Conservation (phyloP, 2,797 vertebrate species). For the Falco peregrinus region DNA sequence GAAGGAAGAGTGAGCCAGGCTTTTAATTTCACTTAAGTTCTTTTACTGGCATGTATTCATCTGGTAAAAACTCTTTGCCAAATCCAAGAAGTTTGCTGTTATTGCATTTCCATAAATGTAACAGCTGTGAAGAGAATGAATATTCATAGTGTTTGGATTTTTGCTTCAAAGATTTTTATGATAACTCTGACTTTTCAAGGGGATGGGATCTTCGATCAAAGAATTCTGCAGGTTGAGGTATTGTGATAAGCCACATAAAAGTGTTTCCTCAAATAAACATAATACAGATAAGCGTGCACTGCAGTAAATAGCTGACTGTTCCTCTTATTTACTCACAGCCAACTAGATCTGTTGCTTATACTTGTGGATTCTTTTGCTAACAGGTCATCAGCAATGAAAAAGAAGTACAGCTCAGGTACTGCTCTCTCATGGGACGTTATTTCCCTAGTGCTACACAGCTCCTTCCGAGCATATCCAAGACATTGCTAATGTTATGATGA, state of each 20-base stretch:
- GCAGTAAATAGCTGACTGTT: neutral
- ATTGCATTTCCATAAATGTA: conserved; percentile 66
- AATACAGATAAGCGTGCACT: neutral
- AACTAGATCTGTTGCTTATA: conserved; percentile 32
- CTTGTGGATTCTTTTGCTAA: conserved; percentile 38
- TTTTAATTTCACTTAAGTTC: conserved; percentile 16
- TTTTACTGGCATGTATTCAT: conserved; percentile 33
- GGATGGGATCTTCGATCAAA: neutral
- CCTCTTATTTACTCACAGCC: neutral
- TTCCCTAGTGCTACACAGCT: neutral
- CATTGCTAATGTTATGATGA: neutral
- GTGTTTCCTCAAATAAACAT: neutral
- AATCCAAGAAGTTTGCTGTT: conserved; percentile 53
- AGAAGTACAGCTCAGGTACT: neutral
- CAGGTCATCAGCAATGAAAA: conserved; percentile 5
- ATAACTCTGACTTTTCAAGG: conserved; percentile 36
- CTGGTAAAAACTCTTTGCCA: conserved; percentile 41
- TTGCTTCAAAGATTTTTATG: conserved; percentile 36
- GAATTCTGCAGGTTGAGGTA: neutral
- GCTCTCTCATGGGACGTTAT: neutral
- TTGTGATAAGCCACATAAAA: neutral
- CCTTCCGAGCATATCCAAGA: neutral
- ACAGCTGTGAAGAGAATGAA: conserved; percentile 62
- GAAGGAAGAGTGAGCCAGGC: neutral
- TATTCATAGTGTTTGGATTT: conserved; percentile 63